phyloP scores from a whole-genome alignment of 2,888 invertebrate species.

The Clanis bilineata region DNA sequence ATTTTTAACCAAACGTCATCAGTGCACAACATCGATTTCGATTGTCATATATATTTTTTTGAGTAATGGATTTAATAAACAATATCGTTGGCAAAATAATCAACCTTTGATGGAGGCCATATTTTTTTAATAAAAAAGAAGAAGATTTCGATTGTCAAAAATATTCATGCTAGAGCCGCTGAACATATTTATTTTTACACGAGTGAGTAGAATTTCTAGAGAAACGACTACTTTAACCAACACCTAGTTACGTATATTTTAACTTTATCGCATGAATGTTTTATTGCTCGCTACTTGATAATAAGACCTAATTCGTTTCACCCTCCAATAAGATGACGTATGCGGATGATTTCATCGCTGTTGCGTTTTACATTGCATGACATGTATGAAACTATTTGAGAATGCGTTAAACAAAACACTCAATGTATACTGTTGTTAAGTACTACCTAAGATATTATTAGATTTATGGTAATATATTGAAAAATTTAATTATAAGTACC shows the following conservation, averaged over 20 bases:
- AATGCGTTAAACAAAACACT: not conserved
- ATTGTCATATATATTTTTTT: too few species aligned
- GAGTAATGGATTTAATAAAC: too few species aligned
- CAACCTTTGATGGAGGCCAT: too few species aligned
- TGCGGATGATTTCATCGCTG: not conserved
- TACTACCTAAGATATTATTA: too few species aligned
- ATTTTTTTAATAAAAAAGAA: too few species aligned
- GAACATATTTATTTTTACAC: too few species aligned
- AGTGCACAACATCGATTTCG: too few species aligned
- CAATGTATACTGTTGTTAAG: not conserved
- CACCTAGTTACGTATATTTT: not conserved
- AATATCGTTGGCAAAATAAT: too few species aligned
- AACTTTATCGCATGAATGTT: conserved; percentile 4
- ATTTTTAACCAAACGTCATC: too few species aligned
- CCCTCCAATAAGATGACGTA: not conserved
- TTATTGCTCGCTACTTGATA: conserved; percentile 2
- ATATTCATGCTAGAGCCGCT: too few species aligned
- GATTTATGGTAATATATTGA: not conserved
- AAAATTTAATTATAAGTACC: not conserved
- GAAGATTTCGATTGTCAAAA: too few species aligned
- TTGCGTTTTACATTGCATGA: not conserved
- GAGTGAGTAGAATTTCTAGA: not conserved
- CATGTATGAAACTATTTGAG: not conserved
- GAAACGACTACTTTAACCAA: not conserved
- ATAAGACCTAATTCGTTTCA: conserved; percentile 10